Conservation (phyloP, 2,888 invertebrate species). For the Epinotia brunnichana region DNA sequence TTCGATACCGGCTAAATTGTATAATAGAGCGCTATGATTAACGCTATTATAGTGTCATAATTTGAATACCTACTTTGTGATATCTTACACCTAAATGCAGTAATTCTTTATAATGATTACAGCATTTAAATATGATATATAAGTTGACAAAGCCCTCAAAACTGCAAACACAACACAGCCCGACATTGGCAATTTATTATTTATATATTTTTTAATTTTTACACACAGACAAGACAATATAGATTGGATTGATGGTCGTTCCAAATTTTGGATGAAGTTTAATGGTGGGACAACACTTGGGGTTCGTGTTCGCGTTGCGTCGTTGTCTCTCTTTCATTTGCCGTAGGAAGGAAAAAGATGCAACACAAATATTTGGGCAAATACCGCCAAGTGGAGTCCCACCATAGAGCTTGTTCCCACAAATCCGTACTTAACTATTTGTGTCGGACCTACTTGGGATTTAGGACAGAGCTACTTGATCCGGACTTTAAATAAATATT, state of each 20-base stretch:
- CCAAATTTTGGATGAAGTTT: not conserved
- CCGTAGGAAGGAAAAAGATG: too few species aligned
- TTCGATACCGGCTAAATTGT: slow-evolving; percentile 58
- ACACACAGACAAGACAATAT: not conserved
- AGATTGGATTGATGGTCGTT: slow-evolving; percentile 6
- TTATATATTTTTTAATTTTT: not conserved
- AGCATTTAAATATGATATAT: slow-evolving; percentile 20
- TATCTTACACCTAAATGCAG: slow-evolving; percentile 15
- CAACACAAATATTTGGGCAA: too few species aligned
- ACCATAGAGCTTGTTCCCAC: too few species aligned
- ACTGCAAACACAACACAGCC: slow-evolving; percentile 34
- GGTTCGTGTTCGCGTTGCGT: too few species aligned
- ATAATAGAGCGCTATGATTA: slow-evolving; percentile 18
- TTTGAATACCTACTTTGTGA: slow-evolving; percentile 5
- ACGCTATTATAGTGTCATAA: slow-evolving; percentile 36
- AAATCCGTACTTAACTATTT: too few species aligned
- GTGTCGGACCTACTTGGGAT: too few species aligned
- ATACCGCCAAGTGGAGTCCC: too few species aligned
- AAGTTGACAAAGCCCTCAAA: slow-evolving; percentile 24
- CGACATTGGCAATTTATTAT: slow-evolving; percentile 6
- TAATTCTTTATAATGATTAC: not conserved
- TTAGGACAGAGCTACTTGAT: too few species aligned
- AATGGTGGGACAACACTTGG: too few species aligned
- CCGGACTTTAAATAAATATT: too few species aligned
- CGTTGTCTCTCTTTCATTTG: too few species aligned